Percentiles rank a stretch among this genome's conserved stretches.
Conservation (phyloP, 2,888 invertebrate species). For the Itoplectis maculator region DNA sequence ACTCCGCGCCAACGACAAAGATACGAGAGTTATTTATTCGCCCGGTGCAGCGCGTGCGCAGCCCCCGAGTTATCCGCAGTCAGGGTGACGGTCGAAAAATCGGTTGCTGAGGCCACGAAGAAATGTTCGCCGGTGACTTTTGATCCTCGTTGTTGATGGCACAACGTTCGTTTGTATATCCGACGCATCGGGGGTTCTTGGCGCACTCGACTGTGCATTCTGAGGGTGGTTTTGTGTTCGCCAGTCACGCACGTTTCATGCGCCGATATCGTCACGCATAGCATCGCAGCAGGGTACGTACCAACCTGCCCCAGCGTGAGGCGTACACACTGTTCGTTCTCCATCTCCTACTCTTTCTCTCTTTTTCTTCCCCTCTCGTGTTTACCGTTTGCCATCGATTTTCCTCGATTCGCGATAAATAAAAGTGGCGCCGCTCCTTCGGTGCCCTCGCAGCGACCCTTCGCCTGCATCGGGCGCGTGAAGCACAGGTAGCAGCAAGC, state of each 20-base stretch:
- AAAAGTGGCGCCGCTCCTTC: constrained; percentile 64
- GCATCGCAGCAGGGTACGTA: constrained; percentile 21
- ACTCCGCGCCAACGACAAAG: too few species aligned
- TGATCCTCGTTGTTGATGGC: neutral
- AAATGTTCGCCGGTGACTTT: too few species aligned
- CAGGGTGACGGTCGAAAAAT: too few species aligned
- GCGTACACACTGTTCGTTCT: constrained; percentile 38
- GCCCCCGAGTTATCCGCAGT: too few species aligned
- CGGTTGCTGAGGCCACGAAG: too few species aligned
- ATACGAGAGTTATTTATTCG: too few species aligned
- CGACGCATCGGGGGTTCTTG: neutral
- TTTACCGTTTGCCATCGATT: constrained; percentile 42
- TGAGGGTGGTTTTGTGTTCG: constrained; percentile 24
- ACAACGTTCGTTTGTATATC: too few species aligned
- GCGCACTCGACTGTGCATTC: neutral
- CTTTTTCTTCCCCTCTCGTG: constrained; percentile 23
- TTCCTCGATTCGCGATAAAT: constrained; percentile 64
- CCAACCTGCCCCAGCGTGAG: constrained; percentile 46
- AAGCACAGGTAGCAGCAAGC: too few species aligned
- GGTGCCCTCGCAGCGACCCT: constrained; percentile 35
- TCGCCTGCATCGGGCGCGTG: neutral
- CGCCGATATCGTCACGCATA: constrained; percentile 49
- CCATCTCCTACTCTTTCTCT: constrained; percentile 23
- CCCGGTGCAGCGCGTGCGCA: too few species aligned
- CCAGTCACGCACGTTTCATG: constrained; percentile 52